Evolutionary conservation across 2,113 vertebrate species (phyloP).

Genomic region (Artemisiospiza belli): DNA sequence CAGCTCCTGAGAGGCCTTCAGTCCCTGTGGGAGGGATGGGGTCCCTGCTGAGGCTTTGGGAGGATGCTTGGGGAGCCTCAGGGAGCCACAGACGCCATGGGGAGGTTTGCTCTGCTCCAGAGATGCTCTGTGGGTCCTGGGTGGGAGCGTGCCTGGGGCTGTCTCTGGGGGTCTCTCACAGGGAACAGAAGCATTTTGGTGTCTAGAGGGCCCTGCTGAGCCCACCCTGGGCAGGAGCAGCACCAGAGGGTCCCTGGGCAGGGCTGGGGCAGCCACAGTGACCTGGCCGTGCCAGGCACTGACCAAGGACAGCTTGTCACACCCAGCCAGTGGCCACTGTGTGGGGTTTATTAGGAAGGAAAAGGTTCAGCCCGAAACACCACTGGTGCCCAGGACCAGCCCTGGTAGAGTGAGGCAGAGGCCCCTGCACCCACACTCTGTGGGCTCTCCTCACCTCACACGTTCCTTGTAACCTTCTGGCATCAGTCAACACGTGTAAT

Average conservation of each 20-base stretch:
- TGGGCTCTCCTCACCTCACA: not conserved
- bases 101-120: not conserved
- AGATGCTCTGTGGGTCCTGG: not conserved
- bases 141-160: not conserved
- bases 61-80: not conserved
- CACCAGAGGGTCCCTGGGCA: not conserved
- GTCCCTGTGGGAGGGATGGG: not conserved
- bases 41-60: not conserved
- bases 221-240: not conserved
- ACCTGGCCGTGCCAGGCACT: rapidly evolving
- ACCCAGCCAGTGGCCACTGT: not conserved
- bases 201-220: not conserved
- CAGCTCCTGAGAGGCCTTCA: not conserved
- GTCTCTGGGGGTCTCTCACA: not conserved
- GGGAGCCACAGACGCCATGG: not conserved
- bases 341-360: not conserved
- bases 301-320: not conserved
- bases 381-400: rapidly evolving
- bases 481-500: not conserved
- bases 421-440: rapidly evolving
- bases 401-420: not conserved
- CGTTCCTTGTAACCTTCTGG: rapidly evolving
- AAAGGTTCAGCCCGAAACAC: not conserved
- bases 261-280: not conserved
- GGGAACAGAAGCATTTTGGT: not conserved